Evolutionary conservation across 2,888 invertebrate species (phyloP), one percentile per base, ranked within the genome.

Genomic region (Tipula lateralis): DNA sequence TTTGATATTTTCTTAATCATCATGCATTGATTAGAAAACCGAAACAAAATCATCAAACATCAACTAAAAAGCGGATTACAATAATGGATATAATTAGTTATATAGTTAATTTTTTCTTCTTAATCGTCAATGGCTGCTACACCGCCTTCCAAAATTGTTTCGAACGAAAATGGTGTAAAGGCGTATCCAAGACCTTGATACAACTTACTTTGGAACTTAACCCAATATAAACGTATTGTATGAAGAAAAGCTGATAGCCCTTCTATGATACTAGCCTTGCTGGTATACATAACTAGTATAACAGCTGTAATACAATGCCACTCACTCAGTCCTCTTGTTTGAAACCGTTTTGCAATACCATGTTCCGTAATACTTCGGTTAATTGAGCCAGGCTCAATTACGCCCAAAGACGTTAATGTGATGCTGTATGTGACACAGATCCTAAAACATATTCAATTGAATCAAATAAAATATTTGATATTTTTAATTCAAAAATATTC

Each of bases 181-280:
- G 94, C 92, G 89, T 98, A 96, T 13, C 99, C 99, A 85, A 93
- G 92, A 34, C 99, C 99, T 44, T 92, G 90, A 90, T 99, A 99
- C 92, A 99, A 99, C 91, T 99, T 99, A 91, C 97, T 98, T 91
- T 99, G 98, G 93, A 99, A 99, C 91, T 99, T 99, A 86, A 99
- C 99, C 99, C 99, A 99, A 91, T 99, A 99, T 88, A 99, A 92
- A 91, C 99, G 96, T 87, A 99, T 93, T 16, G 99, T 99, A 91
- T 99, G 99, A 87, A 99, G 93, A 92, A 99, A 99, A 85, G 99
- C 99, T 36, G 99, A 99, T 24, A 99, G 93, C 1, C 99, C 99
- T 92, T 99, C 99, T 99, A 99, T 99, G 84, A n/a, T n/a, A n/a
- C n/a, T n/a, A n/a, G n/a, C n/a, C n/a, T n/a, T n/a, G n/a, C n/a